phyloP scores from a whole-genome alignment of 2,797 vertebrate species.

The Salarias fasciatus region DNA sequence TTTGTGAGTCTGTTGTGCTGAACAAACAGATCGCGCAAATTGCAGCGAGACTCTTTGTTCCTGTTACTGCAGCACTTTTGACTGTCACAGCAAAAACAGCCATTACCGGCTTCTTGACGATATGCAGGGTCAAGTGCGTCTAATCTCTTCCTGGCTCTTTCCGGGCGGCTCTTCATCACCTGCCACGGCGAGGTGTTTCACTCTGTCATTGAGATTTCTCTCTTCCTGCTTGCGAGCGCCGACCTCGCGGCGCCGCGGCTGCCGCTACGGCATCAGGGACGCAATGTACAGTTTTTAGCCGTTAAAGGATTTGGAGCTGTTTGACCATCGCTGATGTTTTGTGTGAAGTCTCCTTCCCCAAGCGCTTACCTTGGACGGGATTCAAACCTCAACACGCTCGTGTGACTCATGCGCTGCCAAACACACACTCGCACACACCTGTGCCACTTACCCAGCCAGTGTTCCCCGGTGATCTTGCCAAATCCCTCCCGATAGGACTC shows the following conservation, averaged over 20 bases:
- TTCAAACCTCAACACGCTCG: no score
- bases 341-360: no score
- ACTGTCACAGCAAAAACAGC: constrained; percentile 1
- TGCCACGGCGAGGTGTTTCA: constrained; percentile 1
- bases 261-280: constrained; percentile 7
- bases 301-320: no score
- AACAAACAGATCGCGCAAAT: constrained; percentile 19
- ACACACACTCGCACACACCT: constrained; percentile 18
- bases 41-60: neutral
- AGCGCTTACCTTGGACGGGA: no score
- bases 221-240: constrained; percentile 5
- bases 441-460: constrained; percentile 92
- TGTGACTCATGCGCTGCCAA: constrained; percentile 5
- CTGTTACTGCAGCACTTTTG: constrained; percentile 16
- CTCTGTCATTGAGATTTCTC: constrained; percentile 3
- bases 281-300: no score
- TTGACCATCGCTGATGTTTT: no score
- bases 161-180: constrained; percentile 22
- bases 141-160: constrained; percentile 7
- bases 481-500: constrained; percentile 95
- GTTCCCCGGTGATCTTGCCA: constrained; percentile 95
- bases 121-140: constrained; percentile 15
- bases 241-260: constrained; percentile 4
- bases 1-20: constrained; percentile 6
- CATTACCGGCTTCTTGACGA: constrained; percentile 20